Evolutionary conservation across 2,797 vertebrate species (phyloP), one percentile per base, ranked within the genome.

Genomic region (Melanotaenia pygmaea): DNA sequence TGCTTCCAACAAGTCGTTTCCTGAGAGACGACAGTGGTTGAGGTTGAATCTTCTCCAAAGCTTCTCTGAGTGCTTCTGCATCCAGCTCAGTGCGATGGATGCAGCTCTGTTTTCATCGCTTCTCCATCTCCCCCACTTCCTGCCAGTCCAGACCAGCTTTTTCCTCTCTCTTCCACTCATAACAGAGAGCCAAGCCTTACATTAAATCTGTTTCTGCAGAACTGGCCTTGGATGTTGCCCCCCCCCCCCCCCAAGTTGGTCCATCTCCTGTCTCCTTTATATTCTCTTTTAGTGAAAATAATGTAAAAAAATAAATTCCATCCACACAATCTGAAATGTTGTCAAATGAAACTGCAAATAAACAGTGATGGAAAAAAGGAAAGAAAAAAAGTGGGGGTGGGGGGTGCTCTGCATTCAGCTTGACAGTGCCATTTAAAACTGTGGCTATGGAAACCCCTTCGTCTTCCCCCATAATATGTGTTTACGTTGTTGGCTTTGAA

Each of bases 191-290:
- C 91, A 86, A 93, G 92, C 94, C 94, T 94, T 94, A 93, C 91
- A 94, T 94, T 94, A 94, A 94, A 94, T 93, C 93, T 93, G 91
- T 94, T 94, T 94, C 92, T 94, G 94, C 93, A 94, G 93, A 94
- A 94, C 85, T 76, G 80, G 92, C 90, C 92, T 92, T 90, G 84
- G 91, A 88, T 91, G 83, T 91, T 82, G 84, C n/a, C n/a, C n/a
- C 70, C 35, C 35, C 35, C 35, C 35, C 34, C 59, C 40, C 76
- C 80, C 84, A 85, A 87, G 80, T 82, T 74, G 76, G 83, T 86
- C 68, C 79, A 76, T 84, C 85, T 88, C 79, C 85, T 88, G 70
- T 81, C 83, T 87, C 76, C 53, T 84, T 84, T 83, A 76, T 80
- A 75, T 72, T 81, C 74, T 80, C 76, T 84, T 84, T 81, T 83